Conservation (phyloP, 2,888 invertebrate species). For the Platycnemis pennipes region DNA sequence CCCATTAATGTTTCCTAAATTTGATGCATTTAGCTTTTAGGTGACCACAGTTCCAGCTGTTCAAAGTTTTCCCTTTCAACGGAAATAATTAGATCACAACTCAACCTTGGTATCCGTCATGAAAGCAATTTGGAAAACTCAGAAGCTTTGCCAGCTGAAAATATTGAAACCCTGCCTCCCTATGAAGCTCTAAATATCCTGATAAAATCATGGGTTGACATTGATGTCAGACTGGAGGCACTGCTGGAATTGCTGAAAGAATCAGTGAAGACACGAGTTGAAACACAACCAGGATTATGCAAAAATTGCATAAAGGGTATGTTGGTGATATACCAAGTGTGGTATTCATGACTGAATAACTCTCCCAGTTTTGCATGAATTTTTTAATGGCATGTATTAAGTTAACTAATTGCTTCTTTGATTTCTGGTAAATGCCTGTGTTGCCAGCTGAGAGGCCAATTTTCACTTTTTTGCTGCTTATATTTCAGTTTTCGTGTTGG, state of each 20-base stretch:
- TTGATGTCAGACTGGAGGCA: background rate
- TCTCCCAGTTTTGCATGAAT: too few species aligned
- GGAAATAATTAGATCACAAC: background rate
- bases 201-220: background rate
- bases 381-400: too few species aligned
- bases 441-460: too few species aligned
- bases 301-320: conserved; percentile 50
- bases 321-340: too few species aligned
- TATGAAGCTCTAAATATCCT: conserved; percentile 33
- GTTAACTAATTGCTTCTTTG: too few species aligned
- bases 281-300: conserved; percentile 48
- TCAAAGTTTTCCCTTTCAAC: background rate
- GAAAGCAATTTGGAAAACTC: background rate
- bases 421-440: too few species aligned
- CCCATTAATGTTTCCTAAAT: too few species aligned
- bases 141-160: background rate
- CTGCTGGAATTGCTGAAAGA: conserved; percentile 37
- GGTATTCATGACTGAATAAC: too few species aligned
- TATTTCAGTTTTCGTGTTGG: too few species aligned
- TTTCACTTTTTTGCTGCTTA: too few species aligned
- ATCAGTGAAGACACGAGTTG: conserved; percentile 38
- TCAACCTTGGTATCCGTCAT: background rate
- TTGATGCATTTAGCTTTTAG: background rate
- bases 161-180: background rate
- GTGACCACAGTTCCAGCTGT: background rate